phyloP scores from a whole-genome alignment of 2,888 invertebrate genomes.

The Allolobophora icterica region DNA sequence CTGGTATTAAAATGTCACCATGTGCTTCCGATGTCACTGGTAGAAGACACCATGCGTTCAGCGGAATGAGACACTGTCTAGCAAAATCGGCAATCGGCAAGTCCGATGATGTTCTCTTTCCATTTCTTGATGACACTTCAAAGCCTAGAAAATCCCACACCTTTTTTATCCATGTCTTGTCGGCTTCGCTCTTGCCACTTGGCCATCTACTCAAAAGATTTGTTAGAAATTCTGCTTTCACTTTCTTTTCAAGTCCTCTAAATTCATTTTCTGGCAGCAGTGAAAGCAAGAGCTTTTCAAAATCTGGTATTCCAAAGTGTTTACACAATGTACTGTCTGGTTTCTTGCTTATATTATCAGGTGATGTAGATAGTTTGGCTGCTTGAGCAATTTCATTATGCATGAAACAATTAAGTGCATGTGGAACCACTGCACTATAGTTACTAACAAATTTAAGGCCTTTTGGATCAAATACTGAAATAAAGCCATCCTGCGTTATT shows the following conservation, averaged over 20 bases:
- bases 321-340: not conserved
- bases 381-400: conserved; percentile 35
- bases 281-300: not conserved
- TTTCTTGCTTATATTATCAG: not conserved
- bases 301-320: conserved; percentile 3
- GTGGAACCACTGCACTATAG: conserved; percentile 45
- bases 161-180: not conserved
- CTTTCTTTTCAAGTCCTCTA: not conserved
- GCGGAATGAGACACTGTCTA: not conserved
- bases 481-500: conserved; percentile 46
- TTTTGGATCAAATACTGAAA: conserved; percentile 43
- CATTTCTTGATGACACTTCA: not conserved
- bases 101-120: not conserved
- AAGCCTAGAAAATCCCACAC: conserved; percentile 9
- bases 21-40: not conserved
- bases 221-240: not conserved
- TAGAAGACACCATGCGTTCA: conserved; percentile 19
- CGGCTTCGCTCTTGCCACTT: not conserved
- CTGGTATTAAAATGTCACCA: not conserved
- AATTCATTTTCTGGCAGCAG: not conserved
- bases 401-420: conserved; percentile 43
- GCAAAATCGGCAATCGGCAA: not conserved
- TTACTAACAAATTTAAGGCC: conserved; percentile 41
- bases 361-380: not conserved
- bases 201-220: not conserved